Evolutionary conservation across 1,140 invertebrate species (phyloP), one percentile per base, ranked within the genome.

Genomic region (Harpegnathos saltator): DNA sequence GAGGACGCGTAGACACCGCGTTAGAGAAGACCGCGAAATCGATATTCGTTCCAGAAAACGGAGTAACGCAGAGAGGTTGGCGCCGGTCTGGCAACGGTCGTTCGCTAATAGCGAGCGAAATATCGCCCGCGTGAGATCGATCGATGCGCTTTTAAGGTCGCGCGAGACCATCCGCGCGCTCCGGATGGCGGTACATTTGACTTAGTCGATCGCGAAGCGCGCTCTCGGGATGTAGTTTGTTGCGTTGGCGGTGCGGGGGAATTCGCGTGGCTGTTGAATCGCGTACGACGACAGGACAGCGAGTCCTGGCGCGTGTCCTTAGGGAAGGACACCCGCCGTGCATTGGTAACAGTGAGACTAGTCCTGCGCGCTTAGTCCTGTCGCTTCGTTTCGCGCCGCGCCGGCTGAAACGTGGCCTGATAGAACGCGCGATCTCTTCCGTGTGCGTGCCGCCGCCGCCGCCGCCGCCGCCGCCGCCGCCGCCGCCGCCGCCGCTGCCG

Each of bases 31-130:
- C 61, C 54, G 33, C 26, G 68, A 65, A 66, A 85, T 89, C 88
- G 87, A 89, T 89, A 89, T 88, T 89, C 71, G 81, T 89, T 84
- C 84, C 81, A 89, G 86, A 89, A 89, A 89, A 84, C 56, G 69
- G 80, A 89, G 24, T 19, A 77, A 71, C 15, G 66, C n/a, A n/a
- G 83, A 62, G 58, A 85, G 58, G 77, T 68, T 84, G 83, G 77
- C 83, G 83, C 83, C 83, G 48, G 58, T 62, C 81, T 88, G 88
- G 84, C 87, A 82, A 84, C 83, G 50, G 83, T 85, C 83, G 75
- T 81, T 50, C 38, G 58, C 9, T 59, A 38, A 61, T 61, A 38
- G 58, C 72, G 66, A 68, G 3, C 58, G 52, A 50, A 71, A 65
- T 85, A 33, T 38, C 38, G 58, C 56, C 73, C 22, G 69, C 84